Conservation (phyloP, 2,113 vertebrate species). For the Cyrtonyx montezumae region DNA sequence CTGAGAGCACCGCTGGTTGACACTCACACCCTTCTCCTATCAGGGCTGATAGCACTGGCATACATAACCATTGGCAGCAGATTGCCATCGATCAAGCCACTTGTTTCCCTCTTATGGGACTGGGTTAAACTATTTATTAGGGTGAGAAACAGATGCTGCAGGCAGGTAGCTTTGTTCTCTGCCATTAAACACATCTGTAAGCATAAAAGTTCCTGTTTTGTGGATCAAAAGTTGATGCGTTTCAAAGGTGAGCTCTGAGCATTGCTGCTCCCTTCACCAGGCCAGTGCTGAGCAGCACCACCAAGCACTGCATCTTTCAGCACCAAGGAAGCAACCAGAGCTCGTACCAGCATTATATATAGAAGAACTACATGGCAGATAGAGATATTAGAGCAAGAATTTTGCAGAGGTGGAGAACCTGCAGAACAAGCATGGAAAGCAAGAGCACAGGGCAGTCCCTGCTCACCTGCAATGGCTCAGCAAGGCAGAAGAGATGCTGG, state of each 20-base stretch:
- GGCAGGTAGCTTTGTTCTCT: not conserved
- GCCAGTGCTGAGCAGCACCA: not conserved
- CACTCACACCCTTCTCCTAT: no score
- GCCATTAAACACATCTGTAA: not conserved
- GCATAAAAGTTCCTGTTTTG: not conserved
- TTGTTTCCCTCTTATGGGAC: not conserved
- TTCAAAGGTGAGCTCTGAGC: no score
- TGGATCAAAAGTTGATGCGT: not conserved
- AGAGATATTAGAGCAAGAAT: not conserved
- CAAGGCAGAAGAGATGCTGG: not conserved
- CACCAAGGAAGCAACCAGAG: not conserved
- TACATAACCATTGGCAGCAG: no score
- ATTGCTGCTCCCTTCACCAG: no score
- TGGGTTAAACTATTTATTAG: not conserved
- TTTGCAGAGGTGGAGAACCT: not conserved
- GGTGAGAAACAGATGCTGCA: not conserved
- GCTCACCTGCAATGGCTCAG: not conserved
- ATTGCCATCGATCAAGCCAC: rapidly evolving
- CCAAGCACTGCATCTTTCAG: not conserved
- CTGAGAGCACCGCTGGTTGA: not conserved
- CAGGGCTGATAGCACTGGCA: rapidly evolving
- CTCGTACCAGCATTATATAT: not conserved
- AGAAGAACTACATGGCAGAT: not conserved
- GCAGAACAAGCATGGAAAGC: not conserved
- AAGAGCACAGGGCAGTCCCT: not conserved